Percentiles rank a stretch among this genome's conserved stretches.
These are phyloP conservation scores for Cydia amplana DNA, from an alignment of 1,140 invertebrate genomes.

Conservation along the genomic window DNA sequence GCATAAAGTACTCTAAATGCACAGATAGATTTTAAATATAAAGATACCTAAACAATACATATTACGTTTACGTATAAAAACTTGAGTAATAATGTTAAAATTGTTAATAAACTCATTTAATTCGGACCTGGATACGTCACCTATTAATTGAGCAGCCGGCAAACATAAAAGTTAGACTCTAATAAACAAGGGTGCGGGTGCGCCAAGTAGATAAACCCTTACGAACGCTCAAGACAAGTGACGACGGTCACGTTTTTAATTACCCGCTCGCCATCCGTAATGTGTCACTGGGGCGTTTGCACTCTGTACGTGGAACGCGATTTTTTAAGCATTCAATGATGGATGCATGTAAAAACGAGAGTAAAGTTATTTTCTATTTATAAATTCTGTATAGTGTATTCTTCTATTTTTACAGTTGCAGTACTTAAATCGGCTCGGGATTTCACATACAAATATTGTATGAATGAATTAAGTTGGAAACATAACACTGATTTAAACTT, in stretches of 20 bases:
- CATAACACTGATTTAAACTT: too few relatives aligned
- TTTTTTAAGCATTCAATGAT: conserved; percentile 18
- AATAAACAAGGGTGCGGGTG: conserved; percentile 67
- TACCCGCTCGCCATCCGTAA: conserved; percentile 66
- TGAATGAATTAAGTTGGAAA: too few relatives aligned
- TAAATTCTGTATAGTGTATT: too few relatives aligned
- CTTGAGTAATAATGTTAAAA: background rate
- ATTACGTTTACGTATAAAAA: too few relatives aligned
- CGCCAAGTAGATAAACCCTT: conserved; percentile 67
- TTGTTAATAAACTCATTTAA: background rate
- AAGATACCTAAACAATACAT: too few relatives aligned
- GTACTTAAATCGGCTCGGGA: too few relatives aligned
- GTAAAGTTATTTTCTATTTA: too few relatives aligned
- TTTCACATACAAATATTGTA: too few relatives aligned
- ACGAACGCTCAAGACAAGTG: conserved; percentile 64
- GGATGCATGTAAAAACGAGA: too few relatives aligned
- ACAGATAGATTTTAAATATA: too few relatives aligned
- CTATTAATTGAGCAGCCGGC: conserved; percentile 35
- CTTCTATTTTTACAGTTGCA: too few relatives aligned
- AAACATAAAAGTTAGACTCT: conserved; percentile 56
- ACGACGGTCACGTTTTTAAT: conserved; percentile 79
- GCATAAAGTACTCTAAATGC: too few relatives aligned
- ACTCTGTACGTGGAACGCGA: conserved; percentile 26
- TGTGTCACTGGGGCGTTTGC: conserved; percentile 51
- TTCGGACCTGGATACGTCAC: background rate